phyloP scores from a whole-genome alignment of 1,140 invertebrate species.

The Chymomyza costata region DNA sequence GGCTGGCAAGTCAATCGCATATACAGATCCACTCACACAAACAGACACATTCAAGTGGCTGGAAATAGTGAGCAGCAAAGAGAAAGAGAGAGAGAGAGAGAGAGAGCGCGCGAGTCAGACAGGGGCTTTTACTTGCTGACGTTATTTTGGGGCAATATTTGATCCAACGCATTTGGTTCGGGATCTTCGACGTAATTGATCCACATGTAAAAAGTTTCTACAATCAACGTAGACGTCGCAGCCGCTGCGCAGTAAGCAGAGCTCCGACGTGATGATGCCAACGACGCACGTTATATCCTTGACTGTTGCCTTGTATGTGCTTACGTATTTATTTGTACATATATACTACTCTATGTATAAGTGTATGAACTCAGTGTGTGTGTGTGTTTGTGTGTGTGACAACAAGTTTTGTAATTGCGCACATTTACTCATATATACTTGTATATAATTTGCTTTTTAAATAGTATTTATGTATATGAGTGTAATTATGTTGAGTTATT shows the following conservation, averaged over 20 bases:
- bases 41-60: no score
- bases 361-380: conserved; percentile 9
- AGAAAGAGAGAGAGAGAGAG: no score
- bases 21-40: no score
- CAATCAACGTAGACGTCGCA: conserved; percentile 12
- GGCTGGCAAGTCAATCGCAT: conserved; percentile 32
- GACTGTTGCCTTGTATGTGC: conserved; percentile 43
- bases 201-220: no score
- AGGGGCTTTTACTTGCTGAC: no score
- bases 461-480: conserved; percentile 10
- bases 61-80: no score
- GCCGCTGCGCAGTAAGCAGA: conserved; percentile 13
- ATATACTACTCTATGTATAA: conserved; percentile 4
- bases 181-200: no score
- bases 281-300: conserved; percentile 43
- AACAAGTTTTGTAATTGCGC: conserved; percentile 16
- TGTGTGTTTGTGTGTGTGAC: neutral
- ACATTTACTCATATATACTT: conserved; percentile 10
- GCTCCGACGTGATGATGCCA: neutral
- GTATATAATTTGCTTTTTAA: conserved; percentile 1
- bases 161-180: conserved; percentile 12
- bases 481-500: conserved; percentile 14
- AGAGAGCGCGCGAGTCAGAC: no score
- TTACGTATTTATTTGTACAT: conserved; percentile 24
- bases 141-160: conserved; percentile 5